Evolutionary conservation across 2,888 invertebrate genomes (phyloP).

Genomic region (Bedellia somnulentella): DNA sequence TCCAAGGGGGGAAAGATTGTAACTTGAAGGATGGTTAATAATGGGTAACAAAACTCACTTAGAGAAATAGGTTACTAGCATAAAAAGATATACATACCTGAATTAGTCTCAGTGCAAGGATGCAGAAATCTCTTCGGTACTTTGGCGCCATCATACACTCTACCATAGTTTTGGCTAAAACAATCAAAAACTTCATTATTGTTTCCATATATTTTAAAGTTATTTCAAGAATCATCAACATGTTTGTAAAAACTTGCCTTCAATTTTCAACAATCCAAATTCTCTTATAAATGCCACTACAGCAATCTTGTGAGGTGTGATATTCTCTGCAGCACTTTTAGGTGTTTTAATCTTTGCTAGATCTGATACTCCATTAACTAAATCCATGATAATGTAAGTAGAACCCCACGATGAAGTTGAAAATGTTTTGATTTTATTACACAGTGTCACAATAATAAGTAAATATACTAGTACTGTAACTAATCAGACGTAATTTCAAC

Average conservation of each 20-base stretch:
- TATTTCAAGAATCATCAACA: too few species aligned
- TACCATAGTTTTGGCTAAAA: constrained; percentile 56
- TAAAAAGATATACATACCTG: constrained; percentile 66
- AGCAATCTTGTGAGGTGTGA: constrained; percentile 81
- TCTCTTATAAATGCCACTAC: constrained; percentile 75
- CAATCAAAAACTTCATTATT: constrained; percentile 1
- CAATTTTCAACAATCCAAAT: constrained; percentile 67
- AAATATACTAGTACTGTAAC: too few species aligned
- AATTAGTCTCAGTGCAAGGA: constrained; percentile 76
- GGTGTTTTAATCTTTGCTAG: constrained; percentile 35
- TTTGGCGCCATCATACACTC: constrained; percentile 56
- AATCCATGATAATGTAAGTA: constrained; percentile 40
- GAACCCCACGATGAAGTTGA: too few species aligned
- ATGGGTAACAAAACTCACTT: too few species aligned
- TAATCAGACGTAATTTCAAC: too few species aligned
- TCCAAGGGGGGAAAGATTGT: too few species aligned
- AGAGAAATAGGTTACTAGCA: too few species aligned
- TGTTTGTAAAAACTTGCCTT: constrained; percentile 27
- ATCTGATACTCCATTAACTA: constrained; percentile 31
- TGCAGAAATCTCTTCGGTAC: constrained; percentile 77
- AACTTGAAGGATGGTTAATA: too few species aligned
- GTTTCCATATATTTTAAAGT: too few species aligned
- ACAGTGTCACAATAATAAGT: too few species aligned
- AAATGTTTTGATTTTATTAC: too few species aligned
- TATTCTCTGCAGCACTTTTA: constrained; percentile 58